A percentile compares a stretch with the other conserved stretches of the same genome.
Conservation (phyloP, 2,888 invertebrate genomes). For the Hipparchia sbordonii region DNA sequence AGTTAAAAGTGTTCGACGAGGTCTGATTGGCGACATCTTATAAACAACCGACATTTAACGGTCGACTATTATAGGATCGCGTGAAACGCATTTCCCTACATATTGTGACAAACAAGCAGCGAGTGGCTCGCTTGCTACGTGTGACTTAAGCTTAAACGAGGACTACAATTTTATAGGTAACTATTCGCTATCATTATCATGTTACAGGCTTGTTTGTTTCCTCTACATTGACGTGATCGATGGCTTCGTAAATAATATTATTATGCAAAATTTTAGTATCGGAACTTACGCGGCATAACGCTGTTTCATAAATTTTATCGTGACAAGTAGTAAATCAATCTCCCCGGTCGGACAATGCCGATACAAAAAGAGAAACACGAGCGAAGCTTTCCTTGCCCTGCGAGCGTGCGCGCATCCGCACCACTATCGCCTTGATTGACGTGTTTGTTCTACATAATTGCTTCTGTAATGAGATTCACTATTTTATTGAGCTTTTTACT, state of each 20-base stretch:
- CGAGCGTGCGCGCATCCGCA: conserved; percentile 38
- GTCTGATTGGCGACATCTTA: too few species aligned
- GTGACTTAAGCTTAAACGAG: not conserved
- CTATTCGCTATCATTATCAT: conserved; percentile 20
- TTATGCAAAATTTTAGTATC: conserved; percentile 62
- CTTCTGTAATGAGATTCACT: conserved; percentile 50
- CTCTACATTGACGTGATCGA: conserved; percentile 38
- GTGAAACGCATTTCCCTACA: too few species aligned
- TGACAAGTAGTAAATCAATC: conserved; percentile 46
- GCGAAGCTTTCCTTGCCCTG: conserved; percentile 48
- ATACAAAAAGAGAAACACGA: conserved; percentile 56
- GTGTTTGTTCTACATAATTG: conserved; percentile 57
- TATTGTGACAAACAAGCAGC: too few species aligned
- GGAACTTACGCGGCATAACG: conserved; percentile 34
- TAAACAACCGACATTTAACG: too few species aligned
- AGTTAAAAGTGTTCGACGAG: too few species aligned
- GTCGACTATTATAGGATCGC: too few species aligned
- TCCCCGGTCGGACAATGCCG: conserved; percentile 49
- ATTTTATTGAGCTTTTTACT: conserved; percentile 49
- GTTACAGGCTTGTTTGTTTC: conserved; percentile 35
- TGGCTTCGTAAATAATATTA: conserved; percentile 43
- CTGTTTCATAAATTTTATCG: conserved; percentile 42
- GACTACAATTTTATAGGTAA: not conserved
- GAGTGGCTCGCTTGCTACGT: too few species aligned
- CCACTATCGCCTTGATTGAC: conserved; percentile 54